Base-by-base conservation (phyloP, 2,888 invertebrate genomes). In the Pegoplata infirma region DNA sequence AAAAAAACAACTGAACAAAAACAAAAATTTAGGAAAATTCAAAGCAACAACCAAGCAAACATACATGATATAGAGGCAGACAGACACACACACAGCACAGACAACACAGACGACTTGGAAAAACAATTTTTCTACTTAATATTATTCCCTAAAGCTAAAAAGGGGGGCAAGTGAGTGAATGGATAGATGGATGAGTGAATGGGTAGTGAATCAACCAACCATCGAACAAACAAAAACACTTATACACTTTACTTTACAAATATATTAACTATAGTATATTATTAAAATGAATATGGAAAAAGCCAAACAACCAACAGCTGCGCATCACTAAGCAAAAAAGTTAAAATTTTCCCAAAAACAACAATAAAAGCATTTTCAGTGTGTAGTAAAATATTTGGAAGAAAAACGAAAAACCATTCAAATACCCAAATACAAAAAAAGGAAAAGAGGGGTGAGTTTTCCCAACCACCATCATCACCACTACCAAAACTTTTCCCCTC, bases 301-400 rank as follows among this genome's bases (percentile, higher is more conserved):
- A 72, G 66, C 14, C 79, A 21, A 63, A 76, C 75, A 72, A 61
- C 14, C 79, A 79, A 75, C 79, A 79, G 79, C 79, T 79, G 79
- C 79, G 79, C 79, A 75, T 75, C 71, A 72, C 32, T 75, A 23
- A 58, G 28, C 61, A 71, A 67, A 28, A n/a, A 72, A 75, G n/a
- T 67, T n/a, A n/a, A 51, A 67, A 79, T 56, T 75, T 75, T 79
- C 56, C 63, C 61, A 25, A 58, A 66, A 36, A 4, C 36, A 21
- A 47, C 28, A 25, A 10, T 23, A 49, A 16, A 28, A n/a, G n/a
- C n/a, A n/a, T n/a, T n/a, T n/a, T n/a, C n/a, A n/a, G n/a, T n/a
- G n/a, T n/a, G n/a, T n/a, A n/a, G n/a, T n/a, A n/a, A 5, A 53
- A 25, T 12, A 12, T 25, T 32, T 19, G 17, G 16, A 40, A 46